Conservation (phyloP, 1,140 invertebrate genomes). For the Calephelis virginiensis region DNA sequence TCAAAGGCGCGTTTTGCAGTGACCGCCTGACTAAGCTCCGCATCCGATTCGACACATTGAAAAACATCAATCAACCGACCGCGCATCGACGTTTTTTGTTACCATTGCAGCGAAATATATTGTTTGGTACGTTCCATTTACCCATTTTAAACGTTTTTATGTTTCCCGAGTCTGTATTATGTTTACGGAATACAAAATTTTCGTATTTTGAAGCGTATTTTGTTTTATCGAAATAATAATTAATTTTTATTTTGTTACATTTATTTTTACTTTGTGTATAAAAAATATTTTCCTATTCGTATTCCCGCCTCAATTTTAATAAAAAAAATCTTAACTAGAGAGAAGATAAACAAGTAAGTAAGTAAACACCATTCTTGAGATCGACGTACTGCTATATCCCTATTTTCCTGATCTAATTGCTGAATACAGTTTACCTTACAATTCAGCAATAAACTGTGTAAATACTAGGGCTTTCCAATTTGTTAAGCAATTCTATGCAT, state of each 20-base stretch:
- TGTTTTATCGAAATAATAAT: neutral
- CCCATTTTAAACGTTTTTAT: constrained; percentile 1
- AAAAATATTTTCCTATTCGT: too few relatives aligned
- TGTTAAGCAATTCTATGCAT: too few relatives aligned
- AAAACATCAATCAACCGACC: constrained; percentile 25
- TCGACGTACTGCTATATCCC: too few relatives aligned
- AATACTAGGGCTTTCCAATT: too few relatives aligned
- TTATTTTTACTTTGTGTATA: neutral
- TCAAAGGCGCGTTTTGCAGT: constrained; percentile 18
- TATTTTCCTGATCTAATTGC: too few relatives aligned
- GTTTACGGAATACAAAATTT: constrained; percentile 1
- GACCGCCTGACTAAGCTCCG: constrained; percentile 9
- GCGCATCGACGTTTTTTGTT: constrained; percentile 18
- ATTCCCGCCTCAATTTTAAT: too few relatives aligned
- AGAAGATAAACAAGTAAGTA: too few relatives aligned
- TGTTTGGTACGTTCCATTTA: constrained; percentile 20
- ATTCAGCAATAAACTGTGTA: too few relatives aligned
- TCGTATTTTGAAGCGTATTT: neutral
- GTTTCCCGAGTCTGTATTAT: neutral
- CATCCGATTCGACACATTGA: constrained; percentile 19
- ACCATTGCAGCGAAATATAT: constrained; percentile 14
- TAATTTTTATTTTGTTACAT: neutral
- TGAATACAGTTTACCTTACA: too few relatives aligned
- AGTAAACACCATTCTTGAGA: too few relatives aligned
- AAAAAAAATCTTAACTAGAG: too few relatives aligned